Percentiles rank a stretch among this genome's conserved stretches.
These are phyloP conservation scores for Oryzias celebensis DNA, from an alignment of 2,113 vertebrate genomes.

Conservation along the genomic window DNA sequence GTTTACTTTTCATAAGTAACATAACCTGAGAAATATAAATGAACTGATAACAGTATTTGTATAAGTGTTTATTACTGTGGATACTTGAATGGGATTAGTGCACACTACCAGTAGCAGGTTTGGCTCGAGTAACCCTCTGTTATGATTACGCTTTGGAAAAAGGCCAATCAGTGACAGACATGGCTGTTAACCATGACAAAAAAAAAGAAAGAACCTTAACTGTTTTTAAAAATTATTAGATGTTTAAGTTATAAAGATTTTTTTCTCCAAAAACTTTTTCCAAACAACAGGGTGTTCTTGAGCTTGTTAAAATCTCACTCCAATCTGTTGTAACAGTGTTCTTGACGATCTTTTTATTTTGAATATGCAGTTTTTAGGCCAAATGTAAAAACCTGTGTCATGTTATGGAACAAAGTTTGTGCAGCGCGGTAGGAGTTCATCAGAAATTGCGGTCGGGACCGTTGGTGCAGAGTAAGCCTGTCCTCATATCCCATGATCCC, in stretches of 20 bases:
- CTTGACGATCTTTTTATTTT: too few relatives aligned
- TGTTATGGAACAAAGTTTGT: too few relatives aligned
- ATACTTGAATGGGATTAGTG: slow-evolving; percentile 12
- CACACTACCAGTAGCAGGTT: slow-evolving; percentile 15
- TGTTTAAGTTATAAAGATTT: not conserved
- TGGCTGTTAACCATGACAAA: slow-evolving; percentile 17
- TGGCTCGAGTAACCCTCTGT: slow-evolving; percentile 37
- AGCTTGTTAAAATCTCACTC: too few relatives aligned
- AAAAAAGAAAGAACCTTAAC: not conserved
- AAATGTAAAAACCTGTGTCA: too few relatives aligned
- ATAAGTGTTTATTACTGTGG: slow-evolving; percentile 8
- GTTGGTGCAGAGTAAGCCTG: too few relatives aligned
- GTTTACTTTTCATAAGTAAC: slow-evolving; percentile 2
- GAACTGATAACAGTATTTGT: not conserved
- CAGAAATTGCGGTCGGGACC: too few relatives aligned
- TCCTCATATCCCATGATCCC: too few relatives aligned
- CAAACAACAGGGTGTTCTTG: too few relatives aligned
- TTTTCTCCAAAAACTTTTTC: too few relatives aligned
- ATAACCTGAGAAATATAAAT: not conserved
- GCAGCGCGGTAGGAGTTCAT: too few relatives aligned
- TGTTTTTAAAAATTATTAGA: not conserved
- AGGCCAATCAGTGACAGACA: slow-evolving; percentile 12
- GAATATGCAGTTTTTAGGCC: too few relatives aligned
- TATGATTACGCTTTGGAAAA: slow-evolving; percentile 21
- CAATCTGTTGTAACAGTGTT: too few relatives aligned